Percentiles rank a stretch among this genome's conserved stretches.
Evolutionary conservation across 2,888 invertebrate species (phyloP).

Genomic region (Rhagium mordax): DNA sequence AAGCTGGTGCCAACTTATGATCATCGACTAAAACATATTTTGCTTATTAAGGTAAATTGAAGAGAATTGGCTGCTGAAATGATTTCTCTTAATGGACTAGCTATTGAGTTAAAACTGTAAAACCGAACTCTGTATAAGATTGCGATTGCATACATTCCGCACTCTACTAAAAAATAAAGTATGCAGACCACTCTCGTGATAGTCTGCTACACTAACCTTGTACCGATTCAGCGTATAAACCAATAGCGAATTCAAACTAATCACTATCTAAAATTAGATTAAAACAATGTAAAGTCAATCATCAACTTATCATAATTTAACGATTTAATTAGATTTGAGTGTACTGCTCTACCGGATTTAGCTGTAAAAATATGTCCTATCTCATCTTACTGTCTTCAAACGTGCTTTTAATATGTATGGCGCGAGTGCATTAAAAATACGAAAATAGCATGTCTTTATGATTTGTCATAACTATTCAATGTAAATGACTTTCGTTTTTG

Average conservation of each 20-base stretch:
- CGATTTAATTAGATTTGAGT: constrained; percentile 27
- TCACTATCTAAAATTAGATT: constrained; percentile 29
- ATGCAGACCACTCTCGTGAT: constrained; percentile 32
- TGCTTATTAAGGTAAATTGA: no score
- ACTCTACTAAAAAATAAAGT: neutral
- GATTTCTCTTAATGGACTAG: no score
- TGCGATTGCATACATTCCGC: neutral
- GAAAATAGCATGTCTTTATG: constrained; percentile 12
- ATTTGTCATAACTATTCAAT: constrained; percentile 9
- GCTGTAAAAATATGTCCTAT: constrained; percentile 14
- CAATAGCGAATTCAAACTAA: constrained; percentile 22
- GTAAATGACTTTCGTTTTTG: constrained; percentile 14
- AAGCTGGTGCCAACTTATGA: no score
- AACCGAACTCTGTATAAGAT: no score
- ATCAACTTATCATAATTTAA: constrained; percentile 27
- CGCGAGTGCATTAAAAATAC: constrained; percentile 15
- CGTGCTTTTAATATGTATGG: constrained; percentile 17
- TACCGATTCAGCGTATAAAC: constrained; percentile 27
- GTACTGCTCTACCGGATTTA: constrained; percentile 17
- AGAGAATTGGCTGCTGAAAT: no score
- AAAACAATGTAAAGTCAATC: constrained; percentile 25
- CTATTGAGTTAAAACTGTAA: no score
- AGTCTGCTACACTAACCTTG: constrained; percentile 38
- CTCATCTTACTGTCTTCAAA: constrained; percentile 13
- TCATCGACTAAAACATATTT: no score